These are phyloP conservation scores for Halyomorpha halys DNA, from an alignment of 1,140 invertebrate genomes.

Conservation along the genomic window DNA sequence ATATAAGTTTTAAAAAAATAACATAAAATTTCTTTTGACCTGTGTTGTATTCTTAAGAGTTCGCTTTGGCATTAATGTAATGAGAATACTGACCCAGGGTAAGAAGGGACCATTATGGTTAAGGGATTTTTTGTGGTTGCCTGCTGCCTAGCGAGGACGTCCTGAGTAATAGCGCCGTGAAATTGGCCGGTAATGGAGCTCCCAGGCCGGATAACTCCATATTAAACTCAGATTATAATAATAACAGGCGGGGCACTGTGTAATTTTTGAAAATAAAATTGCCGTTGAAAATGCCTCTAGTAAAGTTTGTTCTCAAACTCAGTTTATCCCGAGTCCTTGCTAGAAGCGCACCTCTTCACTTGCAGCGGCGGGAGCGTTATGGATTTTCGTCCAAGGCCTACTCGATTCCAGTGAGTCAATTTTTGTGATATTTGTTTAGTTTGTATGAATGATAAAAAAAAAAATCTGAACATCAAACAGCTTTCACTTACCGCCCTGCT, in stretches of 20 bases:
- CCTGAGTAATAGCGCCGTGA: slow-evolving; percentile 21
- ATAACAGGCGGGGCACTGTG: slow-evolving; percentile 26
- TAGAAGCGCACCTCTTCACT: not conserved
- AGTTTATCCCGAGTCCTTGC: slow-evolving; percentile 22
- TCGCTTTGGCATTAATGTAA: not conserved
- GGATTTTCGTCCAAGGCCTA: not conserved
- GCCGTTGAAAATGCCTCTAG: slow-evolving; percentile 25
- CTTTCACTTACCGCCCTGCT: too few relatives aligned
- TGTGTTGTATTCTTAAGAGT: too few relatives aligned
- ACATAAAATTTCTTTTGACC: too few relatives aligned
- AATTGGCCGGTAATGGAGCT: slow-evolving; percentile 25
- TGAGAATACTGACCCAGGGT: not conserved
- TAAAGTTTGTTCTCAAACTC: slow-evolving; percentile 25
- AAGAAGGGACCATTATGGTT: not conserved
- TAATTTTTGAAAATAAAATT: slow-evolving; percentile 28
- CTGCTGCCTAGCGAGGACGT: not conserved
- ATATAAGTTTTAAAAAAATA: too few relatives aligned
- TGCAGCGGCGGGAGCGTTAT: not conserved
- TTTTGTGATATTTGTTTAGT: too few relatives aligned
- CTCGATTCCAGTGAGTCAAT: too few relatives aligned
- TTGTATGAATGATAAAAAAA: too few relatives aligned
- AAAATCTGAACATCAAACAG: too few relatives aligned
- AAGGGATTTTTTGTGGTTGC: slow-evolving; percentile 1
- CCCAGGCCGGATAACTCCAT: slow-evolving; percentile 24
- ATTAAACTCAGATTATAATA: slow-evolving; percentile 29